These are phyloP conservation scores for Bubalus kerabau DNA, from an alignment of 2,113 vertebrate species.

Conservation along the genomic window DNA sequence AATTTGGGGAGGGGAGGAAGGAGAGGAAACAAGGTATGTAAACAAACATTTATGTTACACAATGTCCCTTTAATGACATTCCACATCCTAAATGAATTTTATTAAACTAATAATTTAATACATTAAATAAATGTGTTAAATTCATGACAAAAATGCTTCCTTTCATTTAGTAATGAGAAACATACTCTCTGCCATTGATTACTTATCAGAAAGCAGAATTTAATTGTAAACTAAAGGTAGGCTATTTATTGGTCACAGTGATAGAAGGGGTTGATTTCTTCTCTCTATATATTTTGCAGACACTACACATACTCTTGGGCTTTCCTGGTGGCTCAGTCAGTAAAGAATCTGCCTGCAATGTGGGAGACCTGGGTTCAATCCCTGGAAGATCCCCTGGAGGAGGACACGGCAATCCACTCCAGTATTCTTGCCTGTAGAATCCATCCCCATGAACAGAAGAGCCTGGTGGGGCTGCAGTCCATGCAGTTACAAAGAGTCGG, in stretches of 20 bases:
- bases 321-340: background rate
- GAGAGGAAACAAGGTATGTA: background rate
- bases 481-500: fast-evolving
- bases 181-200: background rate
- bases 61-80: background rate
- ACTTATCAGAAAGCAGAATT: background rate
- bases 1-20: background rate
- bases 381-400: background rate
- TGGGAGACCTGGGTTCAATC: background rate
- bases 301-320: background rate
- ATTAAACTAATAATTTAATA: background rate
- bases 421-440: background rate
- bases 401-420: background rate
- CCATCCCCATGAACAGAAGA: background rate
- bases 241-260: background rate
- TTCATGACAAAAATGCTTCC: background rate
- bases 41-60: background rate
- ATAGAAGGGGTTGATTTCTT: background rate
- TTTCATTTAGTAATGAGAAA: background rate
- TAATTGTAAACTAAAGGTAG: background rate
- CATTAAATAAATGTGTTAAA: background rate
- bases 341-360: background rate
- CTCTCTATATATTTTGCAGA: background rate
- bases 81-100: background rate
- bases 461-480: background rate